Percentiles rank a stretch among this genome's conserved stretches.
These are phyloP conservation scores for Watsonalla cultraria DNA, from an alignment of 2,888 invertebrate species.

Conservation along the genomic window DNA sequence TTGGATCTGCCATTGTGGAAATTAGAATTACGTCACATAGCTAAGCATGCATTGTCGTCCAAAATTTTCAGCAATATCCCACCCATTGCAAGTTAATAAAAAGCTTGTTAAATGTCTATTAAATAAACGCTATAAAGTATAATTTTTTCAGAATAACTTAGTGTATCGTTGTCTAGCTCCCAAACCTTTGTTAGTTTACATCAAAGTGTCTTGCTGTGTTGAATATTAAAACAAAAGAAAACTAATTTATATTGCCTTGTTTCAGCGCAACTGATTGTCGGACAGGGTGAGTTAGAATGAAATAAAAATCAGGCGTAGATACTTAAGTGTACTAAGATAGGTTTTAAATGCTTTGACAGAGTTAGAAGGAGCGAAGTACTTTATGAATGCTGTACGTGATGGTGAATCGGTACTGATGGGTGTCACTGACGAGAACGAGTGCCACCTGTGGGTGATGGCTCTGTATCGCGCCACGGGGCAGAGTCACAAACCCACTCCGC, in stretches of 20 bases:
- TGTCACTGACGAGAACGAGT: slow-evolving; percentile 98
- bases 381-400: slow-evolving; percentile 99
- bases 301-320: neutral
- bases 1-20: too few relatives aligned
- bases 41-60: too few relatives aligned
- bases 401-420: slow-evolving; percentile 98
- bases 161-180: too few relatives aligned
- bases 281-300: slow-evolving; percentile 84
- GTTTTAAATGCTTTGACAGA: slow-evolving; percentile 72
- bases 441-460: slow-evolving; percentile 99
- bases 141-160: too few relatives aligned
- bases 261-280: slow-evolving; percentile 94
- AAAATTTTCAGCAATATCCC: too few relatives aligned
- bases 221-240: too few relatives aligned
- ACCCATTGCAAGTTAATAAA: too few relatives aligned
- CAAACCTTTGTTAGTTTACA: too few relatives aligned
- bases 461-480: slow-evolving; percentile 99
- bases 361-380: slow-evolving; percentile 94
- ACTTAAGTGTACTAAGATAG: neutral
- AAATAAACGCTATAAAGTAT: too few relatives aligned
- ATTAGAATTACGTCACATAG: too few relatives aligned
- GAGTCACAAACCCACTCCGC: slow-evolving; percentile 98
- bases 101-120: too few relatives aligned
- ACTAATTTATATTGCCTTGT: slow-evolving; percentile 28
- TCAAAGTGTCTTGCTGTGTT: too few relatives aligned